Base-by-base conservation (phyloP, 2,888 invertebrate species). In the Nineta flava region DNA sequence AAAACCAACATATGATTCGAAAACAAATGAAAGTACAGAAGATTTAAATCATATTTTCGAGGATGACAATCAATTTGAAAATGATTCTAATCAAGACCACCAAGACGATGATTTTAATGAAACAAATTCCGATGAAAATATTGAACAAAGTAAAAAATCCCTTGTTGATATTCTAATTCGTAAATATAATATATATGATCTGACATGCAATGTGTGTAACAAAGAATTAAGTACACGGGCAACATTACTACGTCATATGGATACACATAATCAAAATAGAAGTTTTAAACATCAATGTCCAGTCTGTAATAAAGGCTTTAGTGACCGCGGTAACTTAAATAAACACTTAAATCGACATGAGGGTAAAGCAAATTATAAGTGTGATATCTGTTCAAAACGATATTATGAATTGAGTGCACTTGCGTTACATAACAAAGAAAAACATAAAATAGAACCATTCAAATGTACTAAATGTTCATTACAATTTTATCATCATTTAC, bases 331-430 rank as follows among this genome's bases (percentile, higher is more conserved):
- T 3, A 46, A 34, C 16, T 34, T 46, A 10, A 46, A 32, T 10
- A 46, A 46, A 17, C 46, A 46, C 16, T 17, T 34, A 35, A 32
- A 13, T 10, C 15, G 46, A 12, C 46, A 46, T 46, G 15, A 34
- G 15, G 46, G 46, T 5, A 32, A 12, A 32, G 35, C 17, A 9
- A 15, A 19, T 4, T 46, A 34, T 35, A 43, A 43, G n/a, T 43
- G 43, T 21, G 43, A 43, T 7, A 43, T 19, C 10, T 43, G 43
- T 13, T 19, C 43, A 19, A 43, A 43, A 43, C n/a, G 43, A 2
- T 43, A 16, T 43, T 43, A 43, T 21, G 43, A 19, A 6, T n/a
- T 43, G 2, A 43, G 43, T 43, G 43, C 43, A n/a, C 21, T 43
- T 2, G 43, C 15, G 6, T 13, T 43, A n/a, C 43, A 43, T 4